Percentiles rank a stretch among this genome's conserved stretches.
These are phyloP conservation scores for Coregonus ussuriensis DNA, from an alignment of 2,797 vertebrate species.

Conservation along the genomic window DNA sequence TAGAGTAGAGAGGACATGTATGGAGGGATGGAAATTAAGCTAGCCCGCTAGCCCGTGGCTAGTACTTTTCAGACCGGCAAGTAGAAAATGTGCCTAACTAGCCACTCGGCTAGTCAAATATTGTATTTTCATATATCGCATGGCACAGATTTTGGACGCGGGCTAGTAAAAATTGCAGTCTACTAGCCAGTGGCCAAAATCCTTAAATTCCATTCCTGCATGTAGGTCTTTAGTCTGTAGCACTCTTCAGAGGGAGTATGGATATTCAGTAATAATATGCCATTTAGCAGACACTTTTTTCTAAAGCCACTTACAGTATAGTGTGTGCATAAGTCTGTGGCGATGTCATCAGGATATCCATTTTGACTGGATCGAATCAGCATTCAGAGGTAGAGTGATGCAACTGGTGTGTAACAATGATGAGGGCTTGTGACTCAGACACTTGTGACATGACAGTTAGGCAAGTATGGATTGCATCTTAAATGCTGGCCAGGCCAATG, in stretches of 20 bases:
- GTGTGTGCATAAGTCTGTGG: background rate
- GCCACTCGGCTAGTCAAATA: too few species aligned
- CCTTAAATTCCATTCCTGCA: too few species aligned
- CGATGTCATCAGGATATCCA: background rate
- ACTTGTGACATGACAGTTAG: constrained; percentile 47
- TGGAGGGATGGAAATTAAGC: too few species aligned
- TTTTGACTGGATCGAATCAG: constrained; percentile 32
- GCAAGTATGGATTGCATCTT: background rate
- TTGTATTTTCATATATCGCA: too few species aligned
- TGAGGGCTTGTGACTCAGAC: constrained; percentile 60
- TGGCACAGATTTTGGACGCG: too few species aligned
- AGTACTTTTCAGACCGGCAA: too few species aligned
- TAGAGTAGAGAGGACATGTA: too few species aligned
- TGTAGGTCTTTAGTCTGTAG: background rate
- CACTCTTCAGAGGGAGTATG: background rate
- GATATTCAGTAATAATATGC: background rate
- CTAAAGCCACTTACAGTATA: background rate
- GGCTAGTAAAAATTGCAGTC: too few species aligned
- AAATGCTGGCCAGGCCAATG: background rate
- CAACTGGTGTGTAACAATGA: background rate
- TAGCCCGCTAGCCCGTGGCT: too few species aligned
- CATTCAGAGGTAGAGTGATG: constrained; percentile 14
- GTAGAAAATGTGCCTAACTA: too few species aligned
- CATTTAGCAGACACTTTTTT: background rate
- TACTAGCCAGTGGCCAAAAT: too few species aligned